These are phyloP conservation scores for Agonopterix alstromeriana DNA, from an alignment of 2,888 invertebrate genomes.

Conservation along the genomic window DNA sequence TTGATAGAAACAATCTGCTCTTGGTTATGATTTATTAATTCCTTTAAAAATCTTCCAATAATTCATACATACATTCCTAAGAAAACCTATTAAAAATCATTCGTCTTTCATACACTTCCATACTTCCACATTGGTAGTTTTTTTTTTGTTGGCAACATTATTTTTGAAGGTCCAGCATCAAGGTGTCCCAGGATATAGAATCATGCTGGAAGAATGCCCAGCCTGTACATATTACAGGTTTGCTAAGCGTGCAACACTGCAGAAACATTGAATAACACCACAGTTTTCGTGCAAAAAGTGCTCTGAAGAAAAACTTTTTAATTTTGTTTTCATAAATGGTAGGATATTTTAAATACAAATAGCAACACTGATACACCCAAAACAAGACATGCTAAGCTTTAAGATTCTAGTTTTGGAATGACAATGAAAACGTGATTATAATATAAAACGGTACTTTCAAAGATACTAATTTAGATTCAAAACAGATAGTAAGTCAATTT, in stretches of 20 bases:
- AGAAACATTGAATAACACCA: slow-evolving; percentile 14
- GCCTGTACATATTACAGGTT: slow-evolving; percentile 37
- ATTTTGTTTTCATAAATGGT: neutral
- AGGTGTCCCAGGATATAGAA: slow-evolving; percentile 35
- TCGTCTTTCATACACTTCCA: neutral
- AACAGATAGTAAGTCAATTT: too few relatives aligned
- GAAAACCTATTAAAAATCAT: slow-evolving; percentile 1
- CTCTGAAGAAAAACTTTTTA: slow-evolving; percentile 1
- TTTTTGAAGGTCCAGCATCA: slow-evolving; percentile 40
- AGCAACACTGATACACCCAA: slow-evolving; percentile 29
- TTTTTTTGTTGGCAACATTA: slow-evolving; percentile 20
- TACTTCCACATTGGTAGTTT: neutral
- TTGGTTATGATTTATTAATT: slow-evolving; percentile 6
- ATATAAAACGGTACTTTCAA: too few relatives aligned
- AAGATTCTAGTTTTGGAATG: too few relatives aligned
- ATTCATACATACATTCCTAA: neutral
- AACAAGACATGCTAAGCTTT: slow-evolving; percentile 40
- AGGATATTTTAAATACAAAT: neutral
- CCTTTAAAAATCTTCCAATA: neutral
- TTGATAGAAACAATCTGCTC: slow-evolving; percentile 13
- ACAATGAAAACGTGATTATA: too few relatives aligned
- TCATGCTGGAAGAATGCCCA: slow-evolving; percentile 47
- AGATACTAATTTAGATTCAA: too few relatives aligned
- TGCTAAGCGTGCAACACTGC: slow-evolving; percentile 60
- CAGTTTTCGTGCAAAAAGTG: slow-evolving; percentile 26